Evolutionary conservation across 2,888 invertebrate species (phyloP), one percentile per base, ranked within the genome.

Genomic region (Leptothorax acervorum): DNA sequence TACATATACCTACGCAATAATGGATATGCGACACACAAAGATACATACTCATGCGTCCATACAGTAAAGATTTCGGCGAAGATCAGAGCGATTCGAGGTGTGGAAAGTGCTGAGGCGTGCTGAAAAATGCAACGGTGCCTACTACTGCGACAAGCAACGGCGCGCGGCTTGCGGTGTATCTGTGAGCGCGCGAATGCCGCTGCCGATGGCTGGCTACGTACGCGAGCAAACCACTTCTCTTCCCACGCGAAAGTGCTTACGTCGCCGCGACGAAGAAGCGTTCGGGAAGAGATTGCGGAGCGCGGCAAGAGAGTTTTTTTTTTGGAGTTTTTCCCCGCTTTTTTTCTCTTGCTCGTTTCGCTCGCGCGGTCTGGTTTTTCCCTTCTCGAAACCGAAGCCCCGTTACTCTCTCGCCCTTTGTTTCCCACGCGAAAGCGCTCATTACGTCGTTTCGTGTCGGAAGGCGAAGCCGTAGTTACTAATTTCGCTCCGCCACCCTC

Each of bases 191-290:
- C 84, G 78, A 85, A 89, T 86, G 84, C 85, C 75, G 66, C 84
- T 68, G 76, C 68, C 86, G 87, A 87, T 91, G 90, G 88, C 91
- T 90, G 90, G 83, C 86, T 90, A 91, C 89, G 91, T 90, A 88
- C 87, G 87, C 86, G 88, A 88, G 81, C 87, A 79, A 88, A 92
- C 91, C 90, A 91, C 91, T 91, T 88, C 85, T 86, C 86, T 92
- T 93, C 91, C 88, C 92, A 90, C 91, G 91, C 89, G 90, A 91
- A 93, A 93, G 91, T 92, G 93, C 93, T 93, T 92, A 91, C 93
- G 91, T 87, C 91, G 92, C 92, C 84, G 85, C 87, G 89, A 83
- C 84, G 86, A 73, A 82, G 84, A 87, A 76, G 39, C 60, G 83
- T 87, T 85, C 84, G 63, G 71, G 75, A 71, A 87, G 79, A 83